Evolutionary conservation across 2,113 vertebrate genomes (phyloP), one percentile per base, ranked within the genome.

Genomic region (Desmodus rotundus): DNA sequence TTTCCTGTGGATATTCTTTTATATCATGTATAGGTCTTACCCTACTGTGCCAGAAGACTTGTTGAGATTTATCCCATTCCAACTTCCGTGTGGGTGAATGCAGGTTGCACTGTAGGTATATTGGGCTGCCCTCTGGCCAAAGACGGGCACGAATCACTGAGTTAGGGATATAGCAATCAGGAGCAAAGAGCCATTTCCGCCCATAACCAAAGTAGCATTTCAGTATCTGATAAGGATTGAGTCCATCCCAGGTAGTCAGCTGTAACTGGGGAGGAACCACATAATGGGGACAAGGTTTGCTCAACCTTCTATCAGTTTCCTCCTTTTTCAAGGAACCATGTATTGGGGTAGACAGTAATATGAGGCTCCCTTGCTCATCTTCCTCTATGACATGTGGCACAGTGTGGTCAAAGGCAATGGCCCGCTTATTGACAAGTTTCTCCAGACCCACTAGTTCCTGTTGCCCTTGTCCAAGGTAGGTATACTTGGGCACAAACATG

Each of bases 151-250:
- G 97, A 38, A 98, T 97, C 65, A 98, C 97, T 0, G 98, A 98
- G 70, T 98, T 98, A 54, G 98, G 98, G 80, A 98, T 93, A 17
- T 97, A 98, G 80, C 98, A 97, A 4, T 98, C 98, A 2, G 98
- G 98, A 6, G 98, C 98, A 1, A 98, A 65, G 16, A 89, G 87
- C 98, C 98, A 98, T 88, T 95, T 36, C 58, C 13, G 91, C 45
- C 94, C 96, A 0, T 68, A 73, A 86, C 97, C 97, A 31, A 96
- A 96, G 38, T 97, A 95, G 50, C 61, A 89, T 33, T 1, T n/a
- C 38, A 97, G 8, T 68, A 97, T 91, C 50, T 87, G 54, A 33
- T 96, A 97, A n/a, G 95, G 96, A 70, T 89, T 94, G 63, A 97
- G 63, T 43, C 96, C 97, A 28, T 96, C 93, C 97, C 97, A 97